phyloP scores from a whole-genome alignment of 2,797 vertebrate species.

The Leucoraja ocellata region DNA sequence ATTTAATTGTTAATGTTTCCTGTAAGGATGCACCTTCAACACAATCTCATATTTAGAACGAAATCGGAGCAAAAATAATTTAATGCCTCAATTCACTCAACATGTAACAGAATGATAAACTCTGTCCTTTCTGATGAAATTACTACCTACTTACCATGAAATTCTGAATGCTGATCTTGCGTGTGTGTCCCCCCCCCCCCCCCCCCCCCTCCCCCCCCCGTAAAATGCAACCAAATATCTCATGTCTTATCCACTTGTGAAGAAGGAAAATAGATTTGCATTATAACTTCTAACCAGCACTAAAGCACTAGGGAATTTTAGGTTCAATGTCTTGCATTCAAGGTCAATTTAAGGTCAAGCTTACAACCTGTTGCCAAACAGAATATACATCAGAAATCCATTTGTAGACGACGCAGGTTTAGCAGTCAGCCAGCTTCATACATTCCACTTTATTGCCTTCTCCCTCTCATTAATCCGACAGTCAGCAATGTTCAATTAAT shows the following conservation, averaged over 20 bases:
- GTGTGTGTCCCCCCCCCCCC: not conserved
- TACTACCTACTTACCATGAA: not conserved
- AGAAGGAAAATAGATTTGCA: not conserved
- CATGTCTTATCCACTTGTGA: not conserved
- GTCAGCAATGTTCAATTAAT: slow-evolving; percentile 3
- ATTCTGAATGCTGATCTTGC: not conserved
- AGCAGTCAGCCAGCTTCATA: not conserved
- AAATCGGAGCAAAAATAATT: not conserved
- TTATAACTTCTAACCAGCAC: not conserved
- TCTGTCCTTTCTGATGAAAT: not conserved
- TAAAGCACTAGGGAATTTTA: not conserved
- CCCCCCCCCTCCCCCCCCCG: too few species aligned
- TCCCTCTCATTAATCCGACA: not conserved
- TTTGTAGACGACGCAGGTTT: not conserved
- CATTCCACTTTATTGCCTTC: not conserved
- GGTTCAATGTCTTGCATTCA: not conserved
- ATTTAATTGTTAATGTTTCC: not conserved
- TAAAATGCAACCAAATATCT: not conserved
- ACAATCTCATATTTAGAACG: not conserved
- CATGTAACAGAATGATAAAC: not conserved
- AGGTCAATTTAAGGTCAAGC: slow-evolving; percentile 2
- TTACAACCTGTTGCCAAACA: slow-evolving; percentile 8
- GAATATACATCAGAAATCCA: not conserved
- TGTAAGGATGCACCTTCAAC: not conserved
- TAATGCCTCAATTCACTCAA: not conserved